A percentile compares a stretch with the other conserved stretches of the same genome.
These are phyloP conservation scores for Didymodactylos carnosus DNA, from an alignment of 2,888 invertebrate species.

Conservation along the genomic window DNA sequence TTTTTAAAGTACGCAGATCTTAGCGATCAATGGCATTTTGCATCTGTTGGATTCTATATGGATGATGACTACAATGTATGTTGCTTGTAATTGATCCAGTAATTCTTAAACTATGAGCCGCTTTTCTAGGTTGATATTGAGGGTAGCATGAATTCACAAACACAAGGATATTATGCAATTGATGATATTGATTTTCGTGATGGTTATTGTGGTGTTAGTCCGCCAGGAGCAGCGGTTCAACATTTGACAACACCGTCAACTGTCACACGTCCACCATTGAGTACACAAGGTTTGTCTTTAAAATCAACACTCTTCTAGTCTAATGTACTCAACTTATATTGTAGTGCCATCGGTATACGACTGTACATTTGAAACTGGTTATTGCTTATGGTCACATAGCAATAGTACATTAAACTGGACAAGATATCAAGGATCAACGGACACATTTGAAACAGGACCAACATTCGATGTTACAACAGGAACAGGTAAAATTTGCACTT, in stretches of 20 bases:
- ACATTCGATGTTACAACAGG: conserved; percentile 22
- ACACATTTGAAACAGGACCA: conserved; percentile 21
- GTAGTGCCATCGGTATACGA: conserved; percentile 18
- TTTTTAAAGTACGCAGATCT: too few relatives aligned
- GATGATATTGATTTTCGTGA: neutral
- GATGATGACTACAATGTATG: neutral
- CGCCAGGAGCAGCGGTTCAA: neutral
- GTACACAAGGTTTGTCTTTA: neutral
- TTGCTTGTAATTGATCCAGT: neutral
- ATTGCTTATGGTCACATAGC: conserved; percentile 24
- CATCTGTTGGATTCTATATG: neutral
- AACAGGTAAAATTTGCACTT: conserved; percentile 18
- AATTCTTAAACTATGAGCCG: neutral
- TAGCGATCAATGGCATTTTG: neutral
- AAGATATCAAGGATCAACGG: conserved; percentile 21
- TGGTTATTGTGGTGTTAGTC: neutral
- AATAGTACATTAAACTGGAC: conserved; percentile 21
- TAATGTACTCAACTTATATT: conserved; percentile 12
- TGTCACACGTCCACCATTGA: neutral
- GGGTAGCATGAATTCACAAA: neutral
- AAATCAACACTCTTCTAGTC: conserved; percentile 1
- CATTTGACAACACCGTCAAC: neutral
- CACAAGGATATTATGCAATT: neutral
- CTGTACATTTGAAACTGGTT: conserved; percentile 25
- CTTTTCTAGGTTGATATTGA: neutral